Evolutionary conservation across 2,888 invertebrate species (phyloP).

Genomic region (Mongoloraphidia duomilia): DNA sequence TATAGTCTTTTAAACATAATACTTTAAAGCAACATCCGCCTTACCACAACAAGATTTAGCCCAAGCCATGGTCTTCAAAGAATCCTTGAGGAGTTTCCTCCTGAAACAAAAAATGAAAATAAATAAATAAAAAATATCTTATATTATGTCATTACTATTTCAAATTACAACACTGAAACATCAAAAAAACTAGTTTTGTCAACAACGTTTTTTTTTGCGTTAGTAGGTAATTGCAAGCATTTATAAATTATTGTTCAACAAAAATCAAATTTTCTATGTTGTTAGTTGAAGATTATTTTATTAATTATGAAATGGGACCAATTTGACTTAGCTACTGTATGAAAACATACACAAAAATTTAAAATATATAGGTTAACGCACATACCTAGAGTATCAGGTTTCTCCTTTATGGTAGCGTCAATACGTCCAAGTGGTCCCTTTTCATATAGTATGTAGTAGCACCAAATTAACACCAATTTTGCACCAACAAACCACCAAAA

Average conservation of each 20-base stretch:
- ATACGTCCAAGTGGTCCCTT: slow-evolving; percentile 29
- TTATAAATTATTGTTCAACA: background rate
- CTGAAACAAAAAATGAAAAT: slow-evolving; percentile 53
- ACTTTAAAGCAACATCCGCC: no score
- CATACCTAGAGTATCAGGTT: slow-evolving; percentile 26
- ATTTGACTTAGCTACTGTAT: no score
- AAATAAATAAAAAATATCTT: slow-evolving; percentile 6
- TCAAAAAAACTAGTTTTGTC: background rate
- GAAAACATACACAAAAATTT: slow-evolving; percentile 14
- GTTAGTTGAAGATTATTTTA: no score
- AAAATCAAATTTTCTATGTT: no score
- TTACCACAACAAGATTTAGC: slow-evolving; percentile 37
- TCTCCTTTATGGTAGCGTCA: slow-evolving; percentile 30
- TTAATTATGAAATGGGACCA: no score
- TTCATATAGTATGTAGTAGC: slow-evolving; percentile 22
- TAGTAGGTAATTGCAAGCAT: background rate
- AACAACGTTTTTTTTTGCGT: background rate
- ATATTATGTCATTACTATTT: background rate
- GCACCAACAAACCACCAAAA: no score
- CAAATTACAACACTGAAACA: background rate
- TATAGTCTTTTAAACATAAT: no score
- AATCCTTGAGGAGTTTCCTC: slow-evolving; percentile 99
- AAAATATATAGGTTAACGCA: slow-evolving; percentile 26
- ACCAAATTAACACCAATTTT: no score
- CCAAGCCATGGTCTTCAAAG: slow-evolving; percentile 97